Evolutionary conservation across 2,888 invertebrate species (phyloP), one percentile per base, ranked within the genome.

Genomic region (Hoplodrina blanda): DNA sequence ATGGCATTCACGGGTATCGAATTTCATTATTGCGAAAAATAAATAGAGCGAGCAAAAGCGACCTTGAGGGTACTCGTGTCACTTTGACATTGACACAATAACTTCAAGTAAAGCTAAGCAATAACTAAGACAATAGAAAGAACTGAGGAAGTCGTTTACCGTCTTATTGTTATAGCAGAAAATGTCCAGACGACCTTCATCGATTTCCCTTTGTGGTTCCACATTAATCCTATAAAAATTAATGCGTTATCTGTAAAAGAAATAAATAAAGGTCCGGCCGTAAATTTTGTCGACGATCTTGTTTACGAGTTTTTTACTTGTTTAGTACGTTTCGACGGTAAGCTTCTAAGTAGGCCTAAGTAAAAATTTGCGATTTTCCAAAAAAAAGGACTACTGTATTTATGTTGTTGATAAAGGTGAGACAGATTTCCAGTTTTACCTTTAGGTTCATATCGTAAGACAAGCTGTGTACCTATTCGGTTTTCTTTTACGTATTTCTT

Each of bases 201-300:
- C 50, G 69, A 44, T 50, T 62, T 62, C 33, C 41, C 66, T 57
- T 57, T 80, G 56, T 50, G 50, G 30, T 54, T 65, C 30, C 33
- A 64, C 52, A 63, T 63, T 69, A 55, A 72, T 81, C 54, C 41
- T 49, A 63, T 54, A 65, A 69, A 74, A 71, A 81, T 68, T 65
- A 81, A 72, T 72, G 68, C 53, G 54, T 62, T 76, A 74, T 71
- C 41, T 68, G 49, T 56, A 20, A 62, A 62, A 60, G 80, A 83
- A 85, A 86, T 86, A 85, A 90, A 90, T 88, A 89, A 86, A 85
- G 85, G 85, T 76, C 75, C 70, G 84, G 60, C 81, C 88, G 87
- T 91, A 89, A 90, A 91, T 90, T 87, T 73, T 62, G 68, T 80
- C 82, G 79, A 82, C 82, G 76, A 78, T 76, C 78, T 80, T 81